phyloP scores from a whole-genome alignment of 2,888 invertebrate species.

The Euzophera pinguis region DNA sequence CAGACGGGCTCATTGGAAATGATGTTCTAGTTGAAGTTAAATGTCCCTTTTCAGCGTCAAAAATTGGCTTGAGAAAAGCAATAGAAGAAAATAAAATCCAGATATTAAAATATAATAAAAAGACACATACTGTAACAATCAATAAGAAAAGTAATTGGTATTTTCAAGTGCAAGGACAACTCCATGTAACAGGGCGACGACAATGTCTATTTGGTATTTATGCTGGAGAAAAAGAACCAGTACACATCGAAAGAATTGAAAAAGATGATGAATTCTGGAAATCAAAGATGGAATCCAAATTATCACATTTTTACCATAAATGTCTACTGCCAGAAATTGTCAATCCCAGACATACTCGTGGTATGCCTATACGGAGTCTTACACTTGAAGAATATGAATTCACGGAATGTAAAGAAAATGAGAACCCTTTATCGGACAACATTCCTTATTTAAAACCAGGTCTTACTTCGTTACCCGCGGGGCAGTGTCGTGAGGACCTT shows the following conservation, averaged over 20 bases:
- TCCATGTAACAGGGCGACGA: conserved; percentile 19
- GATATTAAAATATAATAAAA: conserved; percentile 14
- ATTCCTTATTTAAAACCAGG: too few relatives aligned
- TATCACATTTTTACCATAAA: too few relatives aligned
- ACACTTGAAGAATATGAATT: not conserved
- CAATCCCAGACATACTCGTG: conserved; percentile 15
- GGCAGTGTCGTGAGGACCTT: too few relatives aligned
- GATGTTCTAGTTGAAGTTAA: conserved; percentile 10
- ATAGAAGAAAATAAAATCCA: conserved; percentile 16
- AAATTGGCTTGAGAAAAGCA: not conserved
- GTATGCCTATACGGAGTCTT: too few relatives aligned
- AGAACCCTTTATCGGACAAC: too few relatives aligned
- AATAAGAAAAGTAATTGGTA: conserved; percentile 20
- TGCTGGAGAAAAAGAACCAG: conserved; percentile 18
- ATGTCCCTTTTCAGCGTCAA: not conserved
- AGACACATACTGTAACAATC: not conserved
- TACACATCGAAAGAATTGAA: conserved; percentile 12
- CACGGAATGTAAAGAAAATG: too few relatives aligned
- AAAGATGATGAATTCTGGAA: too few relatives aligned
- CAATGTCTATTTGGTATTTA: conserved; percentile 23
- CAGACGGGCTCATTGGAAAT: conserved; percentile 14
- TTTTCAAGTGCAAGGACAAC: conserved; percentile 22
- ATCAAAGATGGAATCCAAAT: conserved; percentile 16
- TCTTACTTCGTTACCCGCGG: too few relatives aligned
- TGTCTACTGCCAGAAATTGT: conserved; percentile 23